A percentile compares a stretch with the other conserved stretches of the same genome.
phyloP scores from a whole-genome alignment of 2,888 invertebrate genomes.

The Sminthurides aquaticus region DNA sequence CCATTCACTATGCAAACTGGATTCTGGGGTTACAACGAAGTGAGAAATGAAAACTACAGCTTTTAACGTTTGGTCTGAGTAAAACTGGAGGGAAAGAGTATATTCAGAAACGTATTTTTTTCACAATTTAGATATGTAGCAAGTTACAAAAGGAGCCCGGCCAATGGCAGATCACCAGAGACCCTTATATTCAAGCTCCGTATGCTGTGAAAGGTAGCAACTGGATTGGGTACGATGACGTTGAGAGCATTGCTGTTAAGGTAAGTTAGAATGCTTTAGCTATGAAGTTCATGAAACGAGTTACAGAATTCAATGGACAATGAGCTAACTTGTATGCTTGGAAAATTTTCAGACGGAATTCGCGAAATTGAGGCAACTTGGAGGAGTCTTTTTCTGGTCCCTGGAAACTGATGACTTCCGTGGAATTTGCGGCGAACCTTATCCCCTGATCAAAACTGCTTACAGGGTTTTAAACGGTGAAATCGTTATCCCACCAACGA shows the following conservation, averaged over 20 bases:
- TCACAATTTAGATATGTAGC: slow-evolving; percentile 47
- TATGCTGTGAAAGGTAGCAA: slow-evolving; percentile 55
- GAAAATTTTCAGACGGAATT: background rate
- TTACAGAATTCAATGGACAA: too few relatives aligned
- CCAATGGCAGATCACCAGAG: slow-evolving; percentile 53
- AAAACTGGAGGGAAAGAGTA: too few relatives aligned
- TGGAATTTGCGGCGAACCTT: slow-evolving; percentile 31
- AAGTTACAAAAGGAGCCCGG: slow-evolving; percentile 28
- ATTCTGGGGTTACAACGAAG: slow-evolving; percentile 24
- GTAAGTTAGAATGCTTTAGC: background rate
- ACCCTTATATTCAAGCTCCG: slow-evolving; percentile 55
- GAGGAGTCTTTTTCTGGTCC: slow-evolving; percentile 1
- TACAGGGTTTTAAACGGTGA: slow-evolving; percentile 27
- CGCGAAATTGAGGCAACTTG: background rate
- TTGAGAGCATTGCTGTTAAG: slow-evolving; percentile 48
- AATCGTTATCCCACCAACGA: slow-evolving; percentile 13
- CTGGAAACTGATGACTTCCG: slow-evolving; percentile 38
- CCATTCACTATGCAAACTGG: slow-evolving; percentile 18
- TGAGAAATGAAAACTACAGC: background rate
- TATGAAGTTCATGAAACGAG: too few relatives aligned
- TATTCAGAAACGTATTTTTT: too few relatives aligned
- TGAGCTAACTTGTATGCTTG: background rate
- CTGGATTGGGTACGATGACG: slow-evolving; percentile 66
- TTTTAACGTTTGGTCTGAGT: background rate
- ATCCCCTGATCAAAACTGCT: slow-evolving; percentile 26